Evolutionary conservation across 1,140 invertebrate species (phyloP), one percentile per base, ranked within the genome.

Genomic region (Capitella teleta): DNA sequence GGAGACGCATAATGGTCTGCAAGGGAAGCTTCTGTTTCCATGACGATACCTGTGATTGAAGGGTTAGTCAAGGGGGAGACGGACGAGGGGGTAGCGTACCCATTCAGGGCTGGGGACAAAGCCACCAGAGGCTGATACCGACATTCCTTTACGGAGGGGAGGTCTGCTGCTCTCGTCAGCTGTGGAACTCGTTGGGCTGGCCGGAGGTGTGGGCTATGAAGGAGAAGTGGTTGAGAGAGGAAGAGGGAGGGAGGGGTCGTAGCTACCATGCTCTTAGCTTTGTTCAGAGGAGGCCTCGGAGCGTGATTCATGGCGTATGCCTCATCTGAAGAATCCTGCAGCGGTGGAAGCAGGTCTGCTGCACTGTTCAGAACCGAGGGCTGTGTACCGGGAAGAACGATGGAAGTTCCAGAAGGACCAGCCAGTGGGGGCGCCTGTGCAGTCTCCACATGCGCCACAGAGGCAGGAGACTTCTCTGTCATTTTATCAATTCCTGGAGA

Each of bases 1-100:
- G 74, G 60, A 98, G 78, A 58, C 95, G 78, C 93, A 98, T 98
- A 53, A 98, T 98, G 25, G 94, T 99, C 76, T 98, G 94, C 44
- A 99, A 71, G 1, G 95, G 95, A 51, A 98, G 74, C 75, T 98
- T 98, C 47, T 81, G 83, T 66, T 98, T 94, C 95, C 95, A 99
- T 5, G 86, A 84, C 55, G 85, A 80, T 30, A 95, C 68, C 72
- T 60, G 53, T 10, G 44, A 44, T n/a, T n/a, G n/a, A n/a, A n/a
- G n/a, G n/a, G n/a, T n/a, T n/a, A n/a, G n/a, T n/a, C n/a, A n/a
- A n/a, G n/a, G n/a, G n/a, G n/a, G n/a, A n/a, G n/a, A n/a, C n/a
- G n/a, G n/a, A n/a, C n/a, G n/a, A n/a, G n/a, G n/a, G n/a, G n/a
- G n/a, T n/a, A n/a, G n/a, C 64, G 40, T 44, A 76, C 92, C 94